Percentiles rank a stretch among this genome's conserved stretches.
phyloP scores from a whole-genome alignment of 2,797 vertebrate species.

The Anguilla pacifica region DNA sequence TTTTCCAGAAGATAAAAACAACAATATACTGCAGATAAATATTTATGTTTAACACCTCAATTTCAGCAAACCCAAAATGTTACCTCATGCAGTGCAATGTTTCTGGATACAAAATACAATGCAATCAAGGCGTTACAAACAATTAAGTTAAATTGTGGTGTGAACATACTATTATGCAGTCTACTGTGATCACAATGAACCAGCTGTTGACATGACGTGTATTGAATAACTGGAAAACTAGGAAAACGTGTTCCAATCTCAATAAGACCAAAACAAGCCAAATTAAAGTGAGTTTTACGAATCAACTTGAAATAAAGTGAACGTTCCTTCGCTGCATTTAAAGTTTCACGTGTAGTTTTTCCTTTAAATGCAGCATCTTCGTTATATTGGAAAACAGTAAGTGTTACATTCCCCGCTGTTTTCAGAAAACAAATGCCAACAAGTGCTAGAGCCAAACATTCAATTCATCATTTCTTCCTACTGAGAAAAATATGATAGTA shows the following conservation, averaged over 20 bases:
- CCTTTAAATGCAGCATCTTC: background rate
- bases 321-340: background rate
- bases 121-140: background rate
- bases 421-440: background rate
- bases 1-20: background rate
- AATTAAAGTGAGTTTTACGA: background rate
- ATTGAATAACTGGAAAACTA: too few species aligned
- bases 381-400: background rate
- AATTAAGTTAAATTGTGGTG: background rate
- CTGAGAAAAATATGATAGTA: background rate
- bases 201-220: background rate
- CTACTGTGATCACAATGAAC: background rate
- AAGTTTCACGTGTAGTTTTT: background rate
- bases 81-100: background rate
- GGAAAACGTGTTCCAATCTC: background rate
- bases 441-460: background rate
- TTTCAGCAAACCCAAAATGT: background rate
- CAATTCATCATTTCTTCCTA: background rate
- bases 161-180: background rate
- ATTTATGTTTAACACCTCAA: background rate
- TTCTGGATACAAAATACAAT: background rate
- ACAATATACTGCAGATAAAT: background rate
- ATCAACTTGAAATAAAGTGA: background rate
- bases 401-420: background rate
- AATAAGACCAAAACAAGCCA: background rate